Evolutionary conservation across 2,888 invertebrate genomes (phyloP).

Genomic region (Melanophora roralis): DNA sequence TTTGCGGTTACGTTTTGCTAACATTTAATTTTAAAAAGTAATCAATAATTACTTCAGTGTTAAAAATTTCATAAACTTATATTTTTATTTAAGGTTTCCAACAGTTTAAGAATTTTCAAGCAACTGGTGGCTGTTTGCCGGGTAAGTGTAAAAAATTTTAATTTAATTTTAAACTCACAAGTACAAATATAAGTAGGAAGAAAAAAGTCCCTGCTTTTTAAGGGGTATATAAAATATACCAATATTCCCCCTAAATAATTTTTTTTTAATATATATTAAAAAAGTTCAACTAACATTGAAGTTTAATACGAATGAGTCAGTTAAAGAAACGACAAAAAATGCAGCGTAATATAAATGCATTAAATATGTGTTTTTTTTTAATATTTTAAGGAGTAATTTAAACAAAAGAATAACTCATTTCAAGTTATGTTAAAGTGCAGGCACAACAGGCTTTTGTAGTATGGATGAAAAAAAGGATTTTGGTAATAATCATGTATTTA

Average conservation of each 20-base stretch:
- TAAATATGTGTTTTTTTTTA: not conserved
- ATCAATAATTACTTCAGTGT: no score
- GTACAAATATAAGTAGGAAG: slow-evolving; percentile 20
- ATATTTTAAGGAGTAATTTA: not conserved
- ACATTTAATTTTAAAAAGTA: not conserved
- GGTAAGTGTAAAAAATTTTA: slow-evolving; percentile 69
- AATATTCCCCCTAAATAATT: slow-evolving; percentile 39
- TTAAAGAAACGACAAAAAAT: not conserved
- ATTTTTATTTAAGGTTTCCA: slow-evolving; percentile 71
- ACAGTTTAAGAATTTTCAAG: slow-evolving; percentile 74
- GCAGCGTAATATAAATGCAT: not conserved
- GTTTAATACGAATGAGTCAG: not conserved
- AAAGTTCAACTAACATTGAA: not conserved
- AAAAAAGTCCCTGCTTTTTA: slow-evolving; percentile 29
- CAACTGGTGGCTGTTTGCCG: slow-evolving; percentile 71
- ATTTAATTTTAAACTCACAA: slow-evolving; percentile 41
- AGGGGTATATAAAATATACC: slow-evolving; percentile 37
- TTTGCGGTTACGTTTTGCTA: no score
- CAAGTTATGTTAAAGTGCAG: not conserved
- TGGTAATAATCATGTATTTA: no score
- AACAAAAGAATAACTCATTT: not conserved
- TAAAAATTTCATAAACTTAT: not conserved
- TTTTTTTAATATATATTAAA: not conserved
- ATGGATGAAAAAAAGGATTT: no score
- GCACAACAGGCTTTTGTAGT: no score